Evolutionary conservation across 2,113 vertebrate genomes (phyloP).

Genomic region (Lamprologus sp.): DNA sequence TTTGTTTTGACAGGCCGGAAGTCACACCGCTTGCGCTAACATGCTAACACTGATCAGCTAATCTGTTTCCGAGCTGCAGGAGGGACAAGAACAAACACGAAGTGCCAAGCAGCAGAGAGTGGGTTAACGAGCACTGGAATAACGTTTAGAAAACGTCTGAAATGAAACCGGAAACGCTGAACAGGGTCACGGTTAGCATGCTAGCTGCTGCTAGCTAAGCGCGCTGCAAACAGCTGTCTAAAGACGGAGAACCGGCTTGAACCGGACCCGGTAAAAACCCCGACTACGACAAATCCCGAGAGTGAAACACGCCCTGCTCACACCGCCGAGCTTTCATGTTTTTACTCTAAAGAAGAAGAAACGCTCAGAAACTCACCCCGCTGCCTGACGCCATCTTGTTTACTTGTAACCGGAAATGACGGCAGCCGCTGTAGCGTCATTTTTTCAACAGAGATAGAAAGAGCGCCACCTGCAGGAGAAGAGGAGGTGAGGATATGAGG

Average conservation of each 20-base stretch:
- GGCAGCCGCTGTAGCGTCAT: background rate
- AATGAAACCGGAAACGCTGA: background rate
- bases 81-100: background rate
- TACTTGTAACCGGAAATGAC: background rate
- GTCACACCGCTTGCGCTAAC: background rate
- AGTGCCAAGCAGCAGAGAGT: background rate
- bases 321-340: fast-evolving
- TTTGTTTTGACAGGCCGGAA: background rate
- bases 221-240: background rate
- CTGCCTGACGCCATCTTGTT: conserved; percentile 67
- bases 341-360: background rate
- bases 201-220: background rate
- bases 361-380: conserved; percentile 36
- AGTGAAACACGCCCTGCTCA: background rate
- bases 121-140: background rate
- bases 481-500: background rate
- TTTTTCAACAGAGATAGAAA: background rate
- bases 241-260: background rate
- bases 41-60: background rate
- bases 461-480: background rate
- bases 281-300: fast-evolving
- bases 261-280: fast-evolving
- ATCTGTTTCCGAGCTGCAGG: background rate
- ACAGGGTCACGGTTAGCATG: background rate
- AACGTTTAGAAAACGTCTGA: background rate